Evolutionary conservation across 2,888 invertebrate genomes (phyloP).

Genomic region (Archips xylosteana): DNA sequence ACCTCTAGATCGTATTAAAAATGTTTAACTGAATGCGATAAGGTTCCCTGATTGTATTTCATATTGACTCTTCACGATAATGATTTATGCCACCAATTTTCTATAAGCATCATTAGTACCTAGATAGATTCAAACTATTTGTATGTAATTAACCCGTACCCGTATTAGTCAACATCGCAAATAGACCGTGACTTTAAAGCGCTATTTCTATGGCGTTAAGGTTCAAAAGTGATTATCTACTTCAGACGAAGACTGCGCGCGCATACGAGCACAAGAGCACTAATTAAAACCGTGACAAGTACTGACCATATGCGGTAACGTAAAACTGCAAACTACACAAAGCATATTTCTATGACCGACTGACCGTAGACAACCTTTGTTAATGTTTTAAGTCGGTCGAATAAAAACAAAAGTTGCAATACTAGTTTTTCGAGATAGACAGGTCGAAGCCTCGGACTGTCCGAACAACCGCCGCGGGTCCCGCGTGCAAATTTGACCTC

Average conservation of each 20-base stretch:
- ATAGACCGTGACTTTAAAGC: neutral
- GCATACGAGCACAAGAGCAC: constrained; percentile 3
- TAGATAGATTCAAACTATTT: neutral
- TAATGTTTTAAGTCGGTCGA: constrained; percentile 57
- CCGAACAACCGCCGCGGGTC: constrained; percentile 49
- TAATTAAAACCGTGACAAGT: constrained; percentile 22
- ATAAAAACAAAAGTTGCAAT: constrained; percentile 80
- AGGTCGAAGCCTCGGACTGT: constrained; percentile 65
- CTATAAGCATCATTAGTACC: neutral
- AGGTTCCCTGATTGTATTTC: neutral
- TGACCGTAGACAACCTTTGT: constrained; percentile 57
- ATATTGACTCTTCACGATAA: neutral
- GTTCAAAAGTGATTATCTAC: neutral
- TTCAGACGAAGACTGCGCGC: neutral
- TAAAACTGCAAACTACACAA: constrained; percentile 8
- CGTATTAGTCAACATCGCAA: neutral
- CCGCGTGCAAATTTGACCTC: constrained; percentile 72
- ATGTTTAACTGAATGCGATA: neutral
- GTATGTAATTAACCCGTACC: neutral
- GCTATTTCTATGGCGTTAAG: neutral
- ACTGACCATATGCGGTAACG: constrained; percentile 30
- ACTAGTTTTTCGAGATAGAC: constrained; percentile 77
- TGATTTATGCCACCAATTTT: neutral
- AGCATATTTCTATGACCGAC: constrained; percentile 41
- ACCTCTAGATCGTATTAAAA: neutral